phyloP scores from a whole-genome alignment of 2,113 vertebrate species.

The Toxostoma redivivum region DNA sequence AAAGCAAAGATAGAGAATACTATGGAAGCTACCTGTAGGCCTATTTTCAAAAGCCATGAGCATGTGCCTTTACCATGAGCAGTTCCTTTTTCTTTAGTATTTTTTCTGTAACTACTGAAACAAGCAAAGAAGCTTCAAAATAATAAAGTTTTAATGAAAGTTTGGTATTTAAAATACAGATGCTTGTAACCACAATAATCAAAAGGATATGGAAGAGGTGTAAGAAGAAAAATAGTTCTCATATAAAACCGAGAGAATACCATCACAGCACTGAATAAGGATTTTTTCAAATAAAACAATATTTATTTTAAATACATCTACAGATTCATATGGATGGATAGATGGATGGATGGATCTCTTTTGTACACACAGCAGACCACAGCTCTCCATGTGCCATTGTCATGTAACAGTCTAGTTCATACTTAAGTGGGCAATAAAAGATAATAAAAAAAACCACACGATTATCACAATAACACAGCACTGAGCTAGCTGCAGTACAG shows the following conservation, averaged over 20 bases:
- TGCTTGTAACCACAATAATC: background rate
- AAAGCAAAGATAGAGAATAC: background rate
- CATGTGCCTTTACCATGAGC: background rate
- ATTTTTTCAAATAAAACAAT: background rate
- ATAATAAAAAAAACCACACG: background rate
- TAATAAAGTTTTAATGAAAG: background rate
- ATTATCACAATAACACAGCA: background rate
- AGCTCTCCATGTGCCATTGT: background rate
- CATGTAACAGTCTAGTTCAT: background rate
- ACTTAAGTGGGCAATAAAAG: background rate
- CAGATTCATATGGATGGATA: background rate
- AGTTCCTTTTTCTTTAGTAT: background rate
- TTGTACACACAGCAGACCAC: background rate
- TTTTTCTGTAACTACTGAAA: background rate
- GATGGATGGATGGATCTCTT: background rate
- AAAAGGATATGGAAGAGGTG: background rate
- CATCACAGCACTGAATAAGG: background rate
- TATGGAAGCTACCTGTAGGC: background rate
- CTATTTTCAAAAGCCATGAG: background rate
- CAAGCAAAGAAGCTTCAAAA: background rate
- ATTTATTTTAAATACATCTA: background rate
- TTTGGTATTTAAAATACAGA: background rate
- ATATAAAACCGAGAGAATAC: background rate
- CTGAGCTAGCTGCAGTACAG: background rate
- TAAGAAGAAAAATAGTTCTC: background rate